Conservation (phyloP, 2,113 vertebrate genomes). For the Coregonus clupeaformis region DNA sequence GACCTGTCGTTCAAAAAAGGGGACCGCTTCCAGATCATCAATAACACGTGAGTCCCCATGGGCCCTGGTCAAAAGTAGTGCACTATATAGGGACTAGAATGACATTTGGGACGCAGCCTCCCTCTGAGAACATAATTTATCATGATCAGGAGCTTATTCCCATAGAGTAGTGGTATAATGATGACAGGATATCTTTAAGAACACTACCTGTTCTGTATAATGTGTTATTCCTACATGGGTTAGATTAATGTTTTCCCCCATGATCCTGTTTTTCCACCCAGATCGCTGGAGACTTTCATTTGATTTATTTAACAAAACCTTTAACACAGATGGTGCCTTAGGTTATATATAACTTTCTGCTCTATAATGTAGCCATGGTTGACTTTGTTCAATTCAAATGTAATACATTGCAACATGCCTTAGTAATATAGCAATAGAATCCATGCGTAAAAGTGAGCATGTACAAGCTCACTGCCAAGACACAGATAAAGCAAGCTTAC, state of each 20-base stretch:
- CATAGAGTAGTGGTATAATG: not conserved
- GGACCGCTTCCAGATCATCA: conserved; percentile 98
- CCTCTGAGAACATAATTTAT: not conserved
- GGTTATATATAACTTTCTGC: not conserved
- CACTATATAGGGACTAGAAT: too few species aligned
- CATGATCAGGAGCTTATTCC: not conserved
- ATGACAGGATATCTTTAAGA: not conserved
- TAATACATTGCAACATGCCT: not conserved
- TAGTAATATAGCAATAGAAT: not conserved
- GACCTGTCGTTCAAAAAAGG: conserved; percentile 98
- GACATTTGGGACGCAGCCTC: not conserved
- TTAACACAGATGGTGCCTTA: not conserved
- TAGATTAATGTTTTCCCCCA: conserved; percentile 29
- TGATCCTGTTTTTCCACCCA: not conserved
- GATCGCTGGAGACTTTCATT: not conserved
- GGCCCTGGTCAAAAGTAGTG: not conserved
- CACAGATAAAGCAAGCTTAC: too few species aligned
- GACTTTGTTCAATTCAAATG: not conserved
- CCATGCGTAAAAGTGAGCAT: not conserved
- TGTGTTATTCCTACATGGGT: conserved; percentile 19
- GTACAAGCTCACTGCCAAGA: too few species aligned
- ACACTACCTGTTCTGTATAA: conserved; percentile 24
- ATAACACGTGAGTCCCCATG: conserved; percentile 88
- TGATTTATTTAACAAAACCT: not conserved
- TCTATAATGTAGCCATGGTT: not conserved